These are phyloP conservation scores for Sarcophaga rosellei DNA, from an alignment of 2,888 invertebrate genomes.

Conservation along the genomic window DNA sequence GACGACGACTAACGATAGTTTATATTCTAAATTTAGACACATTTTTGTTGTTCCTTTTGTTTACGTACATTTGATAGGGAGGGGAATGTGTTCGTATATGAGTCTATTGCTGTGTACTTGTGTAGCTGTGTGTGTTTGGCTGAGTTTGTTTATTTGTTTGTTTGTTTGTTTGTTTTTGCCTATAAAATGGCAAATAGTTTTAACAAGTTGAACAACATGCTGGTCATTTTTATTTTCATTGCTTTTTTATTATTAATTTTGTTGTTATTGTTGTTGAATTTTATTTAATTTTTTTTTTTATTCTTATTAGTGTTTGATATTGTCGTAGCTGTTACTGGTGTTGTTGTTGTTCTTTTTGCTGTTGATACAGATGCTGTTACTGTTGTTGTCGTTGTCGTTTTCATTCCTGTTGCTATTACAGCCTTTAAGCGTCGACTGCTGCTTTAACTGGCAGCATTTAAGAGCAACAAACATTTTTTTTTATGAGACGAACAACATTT, in stretches of 20 bases:
- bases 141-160: not conserved
- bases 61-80: not conserved
- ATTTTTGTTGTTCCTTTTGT: slow-evolving; percentile 1
- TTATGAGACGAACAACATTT: slow-evolving; percentile 55
- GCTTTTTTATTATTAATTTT: slow-evolving; percentile 53
- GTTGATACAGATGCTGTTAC: slow-evolving; percentile 26
- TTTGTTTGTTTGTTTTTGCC: slow-evolving; percentile 10
- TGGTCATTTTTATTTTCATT: slow-evolving; percentile 46
- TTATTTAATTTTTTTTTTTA: not conserved
- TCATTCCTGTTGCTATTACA: slow-evolving; percentile 48
- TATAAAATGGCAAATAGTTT: slow-evolving; percentile 66
- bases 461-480: slow-evolving; percentile 46
- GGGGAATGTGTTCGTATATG: not conserved
- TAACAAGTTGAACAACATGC: slow-evolving; percentile 62
- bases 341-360: slow-evolving; percentile 10
- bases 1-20: slow-evolving; percentile 46
- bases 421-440: slow-evolving; percentile 34
- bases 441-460: slow-evolving; percentile 30
- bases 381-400: slow-evolving; percentile 28
- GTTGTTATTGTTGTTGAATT: not conserved
- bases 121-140: not conserved
- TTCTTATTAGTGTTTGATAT: slow-evolving; percentile 48
- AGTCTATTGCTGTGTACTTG: not conserved
- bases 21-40: slow-evolving; percentile 65
- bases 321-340: slow-evolving; percentile 7